Base-by-base conservation (phyloP, 2,797 vertebrate species). In the Phalanger gymnotis region DNA sequence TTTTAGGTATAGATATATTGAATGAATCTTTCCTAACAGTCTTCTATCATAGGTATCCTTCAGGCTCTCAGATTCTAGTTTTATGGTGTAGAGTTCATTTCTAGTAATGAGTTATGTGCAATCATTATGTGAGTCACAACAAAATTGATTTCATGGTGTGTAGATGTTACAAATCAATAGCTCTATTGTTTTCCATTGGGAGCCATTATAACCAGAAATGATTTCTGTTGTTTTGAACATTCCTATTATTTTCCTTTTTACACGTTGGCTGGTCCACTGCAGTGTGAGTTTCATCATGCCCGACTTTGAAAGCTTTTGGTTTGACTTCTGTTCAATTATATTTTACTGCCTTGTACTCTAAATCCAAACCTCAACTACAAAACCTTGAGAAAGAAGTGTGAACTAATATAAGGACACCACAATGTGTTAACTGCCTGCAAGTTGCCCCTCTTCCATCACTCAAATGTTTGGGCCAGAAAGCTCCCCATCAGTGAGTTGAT, bases 251-350 rank as follows among this genome's bases (percentile, higher is more conserved):
- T 87, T 87, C 81, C 10, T 31, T 27, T 58, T 53, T 14, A 0
- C 91, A 58, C 54, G 57, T 92, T 93, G 54, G 58, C 58, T 96
- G n/a, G 89, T 95, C 53, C 97, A 90, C 96, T 93, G 94, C 96
- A 96, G 47, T 96, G 53, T 95, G 81, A 96, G 61, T 94, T 51
- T 94, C 55, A 94, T 93, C 96, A 90, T 90, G 90, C 92, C 81
- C 91, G 94, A 30, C 95, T 97, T 97, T 54, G 95, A 97, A 96
- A 95, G 93, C 94, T 94, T 94, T 96, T 96, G 27, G 89, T 96
- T 92, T 97, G 95, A 96, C 95, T 96, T 96, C 89, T 97, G 91
- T 95, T 97, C 97, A 97, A 94, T 97, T 97, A 97, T 61, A 19
- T 96, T 97, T 97, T 97, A 97, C 19, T 90, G 54, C 90, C 94